Percentiles rank a stretch among this genome's conserved stretches.
phyloP scores from a whole-genome alignment of 2,888 invertebrate genomes.

The Sesamia inferens region DNA sequence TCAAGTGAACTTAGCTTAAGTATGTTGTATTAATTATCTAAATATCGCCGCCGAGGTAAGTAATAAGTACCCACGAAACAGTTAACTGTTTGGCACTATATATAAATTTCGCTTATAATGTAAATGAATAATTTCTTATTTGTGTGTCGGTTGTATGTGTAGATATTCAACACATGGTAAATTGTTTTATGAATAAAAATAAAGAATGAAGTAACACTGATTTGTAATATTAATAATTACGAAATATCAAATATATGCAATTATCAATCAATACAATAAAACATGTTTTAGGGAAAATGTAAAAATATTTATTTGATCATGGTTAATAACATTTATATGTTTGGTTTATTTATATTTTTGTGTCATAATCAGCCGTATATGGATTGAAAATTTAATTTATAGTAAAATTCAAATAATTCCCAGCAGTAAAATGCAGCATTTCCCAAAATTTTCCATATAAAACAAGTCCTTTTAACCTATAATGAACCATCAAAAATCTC shows the following conservation, averaged over 20 bases:
- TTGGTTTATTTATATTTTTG: neutral
- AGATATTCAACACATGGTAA: too few relatives aligned
- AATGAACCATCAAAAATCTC: neutral
- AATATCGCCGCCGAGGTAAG: neutral
- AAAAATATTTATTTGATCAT: too few relatives aligned
- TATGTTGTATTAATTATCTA: constrained; percentile 3
- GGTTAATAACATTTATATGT: neutral
- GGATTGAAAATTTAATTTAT: neutral
- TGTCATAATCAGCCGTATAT: neutral
- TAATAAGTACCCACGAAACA: neutral
- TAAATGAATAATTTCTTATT: too few relatives aligned
- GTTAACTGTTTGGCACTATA: too few relatives aligned
- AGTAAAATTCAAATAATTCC: neutral
- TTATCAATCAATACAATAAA: neutral
- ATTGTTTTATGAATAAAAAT: too few relatives aligned
- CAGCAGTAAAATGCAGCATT: neutral
- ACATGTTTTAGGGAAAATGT: too few relatives aligned
- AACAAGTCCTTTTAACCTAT: neutral
- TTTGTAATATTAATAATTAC: neutral
- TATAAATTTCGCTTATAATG: too few relatives aligned
- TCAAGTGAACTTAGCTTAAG: constrained; percentile 6
- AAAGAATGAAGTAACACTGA: neutral
- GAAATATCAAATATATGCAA: neutral
- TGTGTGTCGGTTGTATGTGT: too few relatives aligned
- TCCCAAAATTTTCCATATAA: neutral